Base-by-base conservation (phyloP, 2,888 invertebrate species). In the Liposcelis brunnea region DNA sequence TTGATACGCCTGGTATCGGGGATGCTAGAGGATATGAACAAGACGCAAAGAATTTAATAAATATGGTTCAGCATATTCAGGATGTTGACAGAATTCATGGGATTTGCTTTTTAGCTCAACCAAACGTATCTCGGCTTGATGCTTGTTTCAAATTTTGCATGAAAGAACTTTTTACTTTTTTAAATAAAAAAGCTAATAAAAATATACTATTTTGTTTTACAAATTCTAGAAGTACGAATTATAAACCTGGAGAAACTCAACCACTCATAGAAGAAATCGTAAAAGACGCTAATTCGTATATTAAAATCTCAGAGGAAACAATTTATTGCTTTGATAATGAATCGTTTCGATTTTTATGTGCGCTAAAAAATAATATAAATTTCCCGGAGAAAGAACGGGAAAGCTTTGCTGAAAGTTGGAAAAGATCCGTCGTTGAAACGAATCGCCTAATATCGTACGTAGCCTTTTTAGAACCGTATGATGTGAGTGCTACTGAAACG, bases 331-430 rank as follows among this genome's bases (percentile, higher is more conserved):
- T 35, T 35, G 35, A 35, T 10, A 35, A 35, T 16, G 35, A 35
- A 35, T 14, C 35, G 5, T 35, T 35, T 35, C 35, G 35, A 35
- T 35, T 35, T 35, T 35, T 35, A 10, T 35, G 35, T 10, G 35
- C 35, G 5, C 5, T 35, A 4, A 35, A 35, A 35, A 10, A 35
- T 15, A 10, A 7, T 6, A 16, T 35, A 15, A 15, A 14, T 7
- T 35, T 35, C 10, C 7, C 35, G 6, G 35, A 35, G 6, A 10
- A 35, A 7, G 35, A 35, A 35, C 4, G 10, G 35, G 7, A 14
- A 35, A 16, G 14, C 10, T 35, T 6, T 10, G 16, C 14, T 4
- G 35, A 35, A 6, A 35, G 35, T 10, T 35, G 35, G 35, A 35
- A 7, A 15, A 5, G 16, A 35, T 15, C 35, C 14, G 14, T 14